These are phyloP conservation scores for Catamblyrhynchus diadema DNA, from an alignment of 2,797 vertebrate genomes.

Conservation along the genomic window DNA sequence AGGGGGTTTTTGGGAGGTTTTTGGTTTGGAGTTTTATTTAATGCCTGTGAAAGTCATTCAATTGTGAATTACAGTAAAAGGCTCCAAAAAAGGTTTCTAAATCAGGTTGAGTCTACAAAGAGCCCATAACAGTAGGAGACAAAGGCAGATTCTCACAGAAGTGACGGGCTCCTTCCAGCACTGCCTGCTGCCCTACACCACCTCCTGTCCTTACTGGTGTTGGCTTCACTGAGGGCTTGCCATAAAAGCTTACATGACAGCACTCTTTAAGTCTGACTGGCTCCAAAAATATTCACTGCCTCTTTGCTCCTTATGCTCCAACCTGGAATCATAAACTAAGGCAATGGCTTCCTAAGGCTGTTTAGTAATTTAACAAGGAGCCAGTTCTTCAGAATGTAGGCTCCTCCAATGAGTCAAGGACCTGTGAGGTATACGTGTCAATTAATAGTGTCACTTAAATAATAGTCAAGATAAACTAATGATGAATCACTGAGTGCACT, in stretches of 20 bases:
- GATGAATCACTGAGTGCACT: not conserved
- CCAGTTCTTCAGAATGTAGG: not conserved
- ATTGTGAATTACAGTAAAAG: not conserved
- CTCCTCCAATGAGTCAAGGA: not conserved
- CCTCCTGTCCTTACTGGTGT: not conserved
- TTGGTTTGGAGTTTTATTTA: not conserved
- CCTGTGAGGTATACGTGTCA: not conserved
- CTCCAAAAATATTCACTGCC: not conserved
- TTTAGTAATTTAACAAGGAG: not conserved
- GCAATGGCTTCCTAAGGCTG: not conserved
- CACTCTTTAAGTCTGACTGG: not conserved
- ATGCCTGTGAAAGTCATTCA: not conserved
- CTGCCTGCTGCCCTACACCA: not conserved
- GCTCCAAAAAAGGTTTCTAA: not conserved
- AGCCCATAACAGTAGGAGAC: not conserved
- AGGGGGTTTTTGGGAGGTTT: fast-evolving
- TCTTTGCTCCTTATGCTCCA: not conserved
- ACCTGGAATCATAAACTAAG: not conserved
- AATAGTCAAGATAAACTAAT: not conserved
- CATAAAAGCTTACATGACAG: not conserved
- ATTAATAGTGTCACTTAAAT: not conserved
- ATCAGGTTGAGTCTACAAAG: not conserved
- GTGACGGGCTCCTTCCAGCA: not conserved
- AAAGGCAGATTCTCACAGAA: not conserved
- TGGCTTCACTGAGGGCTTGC: not conserved